phyloP scores from a whole-genome alignment of 2,888 invertebrate species.

The Phaedon cochleariae region DNA sequence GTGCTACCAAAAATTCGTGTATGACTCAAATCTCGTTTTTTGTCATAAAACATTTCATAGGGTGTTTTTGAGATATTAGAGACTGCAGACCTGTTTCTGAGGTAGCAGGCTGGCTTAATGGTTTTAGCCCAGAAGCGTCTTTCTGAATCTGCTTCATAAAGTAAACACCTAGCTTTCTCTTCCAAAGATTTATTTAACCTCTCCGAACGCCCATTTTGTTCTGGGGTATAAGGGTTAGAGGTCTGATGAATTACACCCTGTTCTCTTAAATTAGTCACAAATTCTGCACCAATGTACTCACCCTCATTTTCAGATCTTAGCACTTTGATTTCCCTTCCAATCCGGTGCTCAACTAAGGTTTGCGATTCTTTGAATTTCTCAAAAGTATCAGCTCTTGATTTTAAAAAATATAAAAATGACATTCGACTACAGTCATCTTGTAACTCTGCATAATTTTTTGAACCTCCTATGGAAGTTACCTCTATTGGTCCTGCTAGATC shows the following conservation, averaged over 20 bases:
- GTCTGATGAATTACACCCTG: slow-evolving; percentile 51
- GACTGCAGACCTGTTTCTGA: slow-evolving; percentile 34
- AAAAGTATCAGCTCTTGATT: slow-evolving; percentile 22
- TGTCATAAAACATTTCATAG: slow-evolving; percentile 21
- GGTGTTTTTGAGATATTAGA: slow-evolving; percentile 13
- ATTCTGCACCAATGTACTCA: too few species aligned
- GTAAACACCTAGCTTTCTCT: slow-evolving; percentile 42
- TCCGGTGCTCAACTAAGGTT: too few species aligned
- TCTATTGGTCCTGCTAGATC: too few species aligned
- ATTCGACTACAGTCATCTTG: too few species aligned
- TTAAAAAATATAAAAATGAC: neutral
- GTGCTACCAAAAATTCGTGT: slow-evolving; percentile 23
- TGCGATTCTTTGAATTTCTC: slow-evolving; percentile 47
- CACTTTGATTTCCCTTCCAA: too few species aligned
- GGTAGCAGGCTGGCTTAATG: too few species aligned
- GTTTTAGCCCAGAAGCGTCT: slow-evolving; percentile 43
- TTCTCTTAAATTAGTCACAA: slow-evolving; percentile 40
- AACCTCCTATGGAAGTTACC: too few species aligned
- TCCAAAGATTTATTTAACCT: slow-evolving; percentile 44
- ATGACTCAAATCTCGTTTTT: slow-evolving; percentile 25
- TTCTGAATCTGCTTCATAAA: slow-evolving; percentile 37
- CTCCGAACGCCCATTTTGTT: slow-evolving; percentile 49
- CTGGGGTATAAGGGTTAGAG: slow-evolving; percentile 37
- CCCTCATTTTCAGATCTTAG: too few species aligned
- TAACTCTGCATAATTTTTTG: too few species aligned